These are phyloP conservation scores for Drosophila rubida DNA, from an alignment of 2,888 invertebrate genomes.

Conservation along the genomic window DNA sequence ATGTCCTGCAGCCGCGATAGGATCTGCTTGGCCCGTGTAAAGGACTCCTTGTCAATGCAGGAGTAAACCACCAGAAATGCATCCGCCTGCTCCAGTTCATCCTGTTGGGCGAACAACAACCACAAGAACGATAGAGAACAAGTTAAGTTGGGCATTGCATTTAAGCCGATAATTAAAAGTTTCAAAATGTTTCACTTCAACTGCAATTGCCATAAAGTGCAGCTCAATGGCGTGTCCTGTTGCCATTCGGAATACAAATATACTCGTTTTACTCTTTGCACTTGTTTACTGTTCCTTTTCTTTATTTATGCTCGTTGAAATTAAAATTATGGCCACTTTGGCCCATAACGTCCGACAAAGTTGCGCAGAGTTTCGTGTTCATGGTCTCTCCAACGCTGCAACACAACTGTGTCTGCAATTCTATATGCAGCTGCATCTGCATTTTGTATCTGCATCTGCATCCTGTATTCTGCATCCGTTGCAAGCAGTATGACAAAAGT, in stretches of 20 bases:
- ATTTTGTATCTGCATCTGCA: neutral
- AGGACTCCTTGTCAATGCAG: conserved; percentile 95
- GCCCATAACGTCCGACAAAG: conserved; percentile 46
- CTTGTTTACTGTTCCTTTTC: neutral
- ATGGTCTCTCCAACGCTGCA: neutral
- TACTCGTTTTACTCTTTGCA: neutral
- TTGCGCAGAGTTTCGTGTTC: conserved; percentile 18
- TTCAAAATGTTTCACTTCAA: conserved; percentile 5
- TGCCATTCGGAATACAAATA: conserved; percentile 3
- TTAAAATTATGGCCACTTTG: conserved; percentile 73
- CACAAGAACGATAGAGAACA: conserved; percentile 28
- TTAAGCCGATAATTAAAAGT: conserved; percentile 18
- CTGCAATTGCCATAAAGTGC: conserved; percentile 21
- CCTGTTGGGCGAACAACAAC: conserved; percentile 86
- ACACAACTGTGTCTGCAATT: conserved; percentile 3
- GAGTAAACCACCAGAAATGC: conserved; percentile 96
- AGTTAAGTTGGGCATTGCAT: conserved; percentile 33
- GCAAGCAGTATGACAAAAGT: conserved; percentile 19
- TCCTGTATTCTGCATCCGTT: neutral
- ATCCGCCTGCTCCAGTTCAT: conserved; percentile 91
- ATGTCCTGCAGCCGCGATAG: conserved; percentile 91
- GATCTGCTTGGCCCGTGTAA: conserved; percentile 92
- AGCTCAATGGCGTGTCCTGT: conserved; percentile 15
- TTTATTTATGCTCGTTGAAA: conserved; percentile 66
- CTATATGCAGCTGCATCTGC: neutral